Evolutionary conservation across 1,140 invertebrate species (phyloP).

Genomic region (Helicoverpa zea): DNA sequence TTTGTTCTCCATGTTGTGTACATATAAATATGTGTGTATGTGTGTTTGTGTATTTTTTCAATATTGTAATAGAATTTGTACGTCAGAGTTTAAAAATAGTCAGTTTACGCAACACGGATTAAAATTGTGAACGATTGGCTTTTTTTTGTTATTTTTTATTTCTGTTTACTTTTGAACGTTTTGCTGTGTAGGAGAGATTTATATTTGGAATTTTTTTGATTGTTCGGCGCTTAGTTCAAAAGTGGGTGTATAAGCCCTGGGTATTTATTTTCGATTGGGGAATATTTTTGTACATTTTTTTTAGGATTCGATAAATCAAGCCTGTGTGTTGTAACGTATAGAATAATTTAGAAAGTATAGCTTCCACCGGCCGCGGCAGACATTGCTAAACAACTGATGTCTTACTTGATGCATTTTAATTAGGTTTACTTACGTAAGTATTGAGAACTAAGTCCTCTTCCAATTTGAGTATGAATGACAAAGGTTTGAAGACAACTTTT

Average conservation of each 20-base stretch:
- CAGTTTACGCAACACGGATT: conserved; percentile 33
- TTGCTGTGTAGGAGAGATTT: conserved; percentile 4
- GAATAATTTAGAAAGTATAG: conserved; percentile 39
- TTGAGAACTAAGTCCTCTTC: conserved; percentile 7
- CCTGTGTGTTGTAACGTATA: not conserved
- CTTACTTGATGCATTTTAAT: conserved; percentile 16
- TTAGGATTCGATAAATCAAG: not conserved
- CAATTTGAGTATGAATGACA: too few species aligned
- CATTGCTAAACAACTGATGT: conserved; percentile 32
- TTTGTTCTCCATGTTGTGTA: too few species aligned
- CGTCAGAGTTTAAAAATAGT: conserved; percentile 45
- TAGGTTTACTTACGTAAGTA: conserved; percentile 5
- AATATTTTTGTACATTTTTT: too few species aligned
- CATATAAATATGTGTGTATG: not conserved
- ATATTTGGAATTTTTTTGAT: conserved; percentile 7
- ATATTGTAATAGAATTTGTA: conserved; percentile 40
- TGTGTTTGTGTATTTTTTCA: conserved; percentile 21
- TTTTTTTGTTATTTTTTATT: not conserved
- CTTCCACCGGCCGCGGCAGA: not conserved
- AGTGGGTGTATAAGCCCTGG: conserved; percentile 5
- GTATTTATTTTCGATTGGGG: not conserved
- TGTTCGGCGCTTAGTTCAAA: not conserved
- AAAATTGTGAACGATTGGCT: conserved; percentile 7
- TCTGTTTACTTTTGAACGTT: conserved; percentile 8
- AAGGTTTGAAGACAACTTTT: too few species aligned